Percentiles rank a stretch among this genome's conserved stretches.
These are phyloP conservation scores for Thymelicus lineola DNA, from an alignment of 2,888 invertebrate genomes.

Conservation along the genomic window DNA sequence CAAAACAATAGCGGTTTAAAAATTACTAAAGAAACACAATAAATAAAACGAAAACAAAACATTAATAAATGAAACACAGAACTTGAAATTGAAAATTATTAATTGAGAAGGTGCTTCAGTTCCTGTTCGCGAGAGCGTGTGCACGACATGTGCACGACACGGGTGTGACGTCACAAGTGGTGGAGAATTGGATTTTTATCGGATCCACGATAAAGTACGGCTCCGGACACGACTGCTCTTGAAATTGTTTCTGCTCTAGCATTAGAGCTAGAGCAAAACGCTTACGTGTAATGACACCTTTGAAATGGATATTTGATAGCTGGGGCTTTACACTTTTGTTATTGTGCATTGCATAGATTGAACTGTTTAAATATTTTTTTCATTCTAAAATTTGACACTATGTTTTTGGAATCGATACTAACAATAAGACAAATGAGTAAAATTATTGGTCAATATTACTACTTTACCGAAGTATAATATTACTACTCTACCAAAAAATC, in stretches of 20 bases:
- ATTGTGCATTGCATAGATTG: no score
- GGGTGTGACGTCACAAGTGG: slow-evolving; percentile 30
- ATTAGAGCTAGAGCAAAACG: no score
- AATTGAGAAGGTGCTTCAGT: not conserved
- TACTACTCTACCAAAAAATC: no score
- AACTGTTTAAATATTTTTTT: no score
- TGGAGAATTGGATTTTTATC: slow-evolving; percentile 38
- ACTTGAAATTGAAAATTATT: slow-evolving; percentile 3
- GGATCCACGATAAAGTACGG: slow-evolving; percentile 31
- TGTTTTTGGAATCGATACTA: no score
- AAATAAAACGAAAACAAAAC: not conserved
- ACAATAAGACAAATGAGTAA: no score
- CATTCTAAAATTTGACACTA: no score
- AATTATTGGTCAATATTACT: no score
- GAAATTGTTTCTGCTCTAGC: slow-evolving; percentile 18
- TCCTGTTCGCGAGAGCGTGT: slow-evolving; percentile 3
- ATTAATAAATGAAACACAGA: not conserved
- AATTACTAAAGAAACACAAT: no score
- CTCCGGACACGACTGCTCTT: not conserved
- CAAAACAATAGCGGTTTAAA: no score
- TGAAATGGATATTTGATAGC: not conserved
- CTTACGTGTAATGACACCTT: not conserved
- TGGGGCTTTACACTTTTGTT: no score
- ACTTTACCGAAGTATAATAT: no score
- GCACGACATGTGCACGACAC: slow-evolving; percentile 29